Base-by-base conservation (phyloP, 1,140 invertebrate species). In the Hermetia illucens region DNA sequence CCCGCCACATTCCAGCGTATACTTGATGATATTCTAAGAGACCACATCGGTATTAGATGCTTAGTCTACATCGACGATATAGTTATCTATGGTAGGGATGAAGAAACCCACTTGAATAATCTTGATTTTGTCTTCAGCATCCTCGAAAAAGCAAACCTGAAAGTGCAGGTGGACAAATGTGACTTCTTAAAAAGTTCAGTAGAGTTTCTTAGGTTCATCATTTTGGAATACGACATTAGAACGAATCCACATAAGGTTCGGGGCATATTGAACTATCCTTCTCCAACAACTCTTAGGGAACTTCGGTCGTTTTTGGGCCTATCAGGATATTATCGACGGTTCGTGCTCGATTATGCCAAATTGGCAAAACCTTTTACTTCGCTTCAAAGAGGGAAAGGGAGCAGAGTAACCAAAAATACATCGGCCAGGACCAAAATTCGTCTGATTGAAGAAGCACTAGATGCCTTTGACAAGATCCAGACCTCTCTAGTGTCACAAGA, bases 1-100 rank as follows among this genome's bases (percentile, higher is more conserved):
- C 53, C 51, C 2, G 42, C 49, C 1, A 60, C 52, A 15, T 65
- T 67, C 45, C 55, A 65, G 50, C 34, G 57, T 25, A 38, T 52
- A 17, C 63, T 66, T 53, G 48, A 68, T 39, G 40, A 40, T 4
- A 46, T 58, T 2, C 44, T 66, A 8, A 36, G 37, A 13, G 45
- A 5, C 6, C 13, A 6, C 5, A 6, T 32, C 13, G 17, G 17
- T 13, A 13, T n/a, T n/a, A n/a, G n/a, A 38, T 12, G 36, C 36
- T 21, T 38, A 32, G 3, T 40, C 4, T 44, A 39, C 22, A 41
- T 38, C 16, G 22, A 40, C 8, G 35, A 40, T 32, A 32, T 32
- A 6, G 30, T 13, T 9, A 27, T 27, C 13, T 27, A 13, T 16
- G 5, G 5, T 17, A 16, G 17, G 16, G 13, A 13, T 21, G 42